Percentiles rank a stretch among this genome's conserved stretches.
phyloP scores from a whole-genome alignment of 2,888 invertebrate species.

The Hypselothyrea guttata region DNA sequence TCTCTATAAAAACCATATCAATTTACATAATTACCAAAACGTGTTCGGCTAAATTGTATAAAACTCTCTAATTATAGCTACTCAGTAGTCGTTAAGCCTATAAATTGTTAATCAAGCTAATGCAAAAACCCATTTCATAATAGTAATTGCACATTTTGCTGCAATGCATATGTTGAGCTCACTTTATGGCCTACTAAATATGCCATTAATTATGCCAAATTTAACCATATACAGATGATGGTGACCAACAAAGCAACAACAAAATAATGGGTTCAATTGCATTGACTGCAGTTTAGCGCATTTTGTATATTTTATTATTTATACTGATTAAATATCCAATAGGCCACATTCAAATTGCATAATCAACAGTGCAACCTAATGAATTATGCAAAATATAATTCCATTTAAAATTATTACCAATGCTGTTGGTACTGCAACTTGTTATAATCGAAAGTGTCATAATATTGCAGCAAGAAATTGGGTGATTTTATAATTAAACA shows the following conservation, averaged over 20 bases:
- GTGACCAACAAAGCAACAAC: not conserved
- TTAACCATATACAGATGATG: constrained; percentile 8
- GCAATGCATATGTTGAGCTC: constrained; percentile 12
- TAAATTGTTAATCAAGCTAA: constrained; percentile 60
- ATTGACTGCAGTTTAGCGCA: not conserved
- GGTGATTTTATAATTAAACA: no score
- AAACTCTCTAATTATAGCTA: constrained; percentile 24
- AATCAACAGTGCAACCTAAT: constrained; percentile 24
- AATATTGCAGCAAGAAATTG: not conserved
- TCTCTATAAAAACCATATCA: constrained; percentile 27
- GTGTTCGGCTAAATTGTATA: constrained; percentile 60
- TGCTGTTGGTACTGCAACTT: not conserved
- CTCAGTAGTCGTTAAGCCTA: constrained; percentile 20
- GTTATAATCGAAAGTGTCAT: not conserved
- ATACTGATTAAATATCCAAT: constrained; percentile 23
- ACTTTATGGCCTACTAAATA: constrained; percentile 10
- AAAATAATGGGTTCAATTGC: constrained; percentile 3
- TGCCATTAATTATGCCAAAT: constrained; percentile 39
- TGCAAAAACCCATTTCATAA: constrained; percentile 38
- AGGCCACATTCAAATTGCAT: constrained; percentile 20
- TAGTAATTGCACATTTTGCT: constrained; percentile 6
- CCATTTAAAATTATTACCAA: constrained; percentile 1
- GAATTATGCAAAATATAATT: constrained; percentile 22
- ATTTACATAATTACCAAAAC: constrained; percentile 69
- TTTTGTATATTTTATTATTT: constrained; percentile 12